Conservation (phyloP, 2,888 invertebrate genomes). For the Drosophila heteroneura region DNA sequence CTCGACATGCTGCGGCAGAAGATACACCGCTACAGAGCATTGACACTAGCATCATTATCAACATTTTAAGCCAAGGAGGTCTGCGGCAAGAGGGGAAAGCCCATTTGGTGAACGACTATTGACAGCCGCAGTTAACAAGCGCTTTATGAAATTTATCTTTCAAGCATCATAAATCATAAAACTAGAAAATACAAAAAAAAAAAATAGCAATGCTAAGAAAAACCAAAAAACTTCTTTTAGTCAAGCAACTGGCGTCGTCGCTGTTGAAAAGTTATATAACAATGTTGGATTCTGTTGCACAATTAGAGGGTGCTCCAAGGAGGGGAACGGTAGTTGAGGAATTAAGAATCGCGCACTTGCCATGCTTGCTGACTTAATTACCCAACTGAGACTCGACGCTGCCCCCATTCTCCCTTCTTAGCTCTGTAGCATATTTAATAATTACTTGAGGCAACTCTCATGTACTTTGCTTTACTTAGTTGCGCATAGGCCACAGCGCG, state of each 20-base stretch:
- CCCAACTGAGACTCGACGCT: conserved; percentile 50
- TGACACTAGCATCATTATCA: conserved; percentile 67
- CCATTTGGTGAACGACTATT: conserved; percentile 64
- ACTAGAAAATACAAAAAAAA: conserved; percentile 11
- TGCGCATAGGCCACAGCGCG: conserved; percentile 43
- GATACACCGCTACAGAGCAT: conserved; percentile 74
- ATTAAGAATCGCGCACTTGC: conserved; percentile 62
- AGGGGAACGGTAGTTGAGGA: neutral
- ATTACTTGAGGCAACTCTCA: conserved; percentile 39
- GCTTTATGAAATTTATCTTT: conserved; percentile 76
- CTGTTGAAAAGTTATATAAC: conserved; percentile 56
- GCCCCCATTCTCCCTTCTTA: neutral
- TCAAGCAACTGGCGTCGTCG: conserved; percentile 5
- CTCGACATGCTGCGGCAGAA: conserved; percentile 33
- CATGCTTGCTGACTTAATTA: conserved; percentile 71
- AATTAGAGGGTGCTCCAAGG: conserved; percentile 7
- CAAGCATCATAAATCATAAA: conserved; percentile 78
- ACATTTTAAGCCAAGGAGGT: neutral
- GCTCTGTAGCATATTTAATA: conserved; percentile 28
- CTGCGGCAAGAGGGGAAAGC: neutral
- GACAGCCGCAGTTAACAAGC: conserved; percentile 76
- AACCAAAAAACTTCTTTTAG: conserved; percentile 2
- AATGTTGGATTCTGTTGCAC: conserved; percentile 28
- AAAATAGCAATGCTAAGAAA: conserved; percentile 5
- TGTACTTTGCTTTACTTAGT: conserved; percentile 25